Base-by-base conservation (phyloP, 1,140 invertebrate genomes). In the Babylonia areolata region DNA sequence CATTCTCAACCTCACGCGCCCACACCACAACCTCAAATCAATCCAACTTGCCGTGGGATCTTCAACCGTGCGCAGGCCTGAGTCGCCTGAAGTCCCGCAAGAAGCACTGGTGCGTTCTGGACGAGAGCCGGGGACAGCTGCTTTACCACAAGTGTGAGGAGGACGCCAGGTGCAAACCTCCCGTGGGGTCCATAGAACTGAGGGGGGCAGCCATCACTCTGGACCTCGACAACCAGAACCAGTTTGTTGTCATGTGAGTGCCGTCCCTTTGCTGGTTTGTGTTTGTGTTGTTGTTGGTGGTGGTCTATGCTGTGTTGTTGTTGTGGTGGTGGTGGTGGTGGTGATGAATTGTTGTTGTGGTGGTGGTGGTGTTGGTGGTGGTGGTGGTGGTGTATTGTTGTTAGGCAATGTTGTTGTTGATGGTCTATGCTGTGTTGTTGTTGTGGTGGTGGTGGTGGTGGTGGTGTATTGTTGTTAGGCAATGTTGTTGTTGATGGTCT, bases 221-320 rank as follows among this genome's bases (percentile, higher is more conserved):
- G 20, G 92, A 93, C 79, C 87, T 94, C 3, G 92, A 93, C 71
- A 91, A 92, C 39, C 89, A 91, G 12, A 94, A 94, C 87, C 94
- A 94, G 88, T 95, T 95, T 86, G 91, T 94, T 69, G 91, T 95
- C 39, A 91, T 93, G 94, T 95, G 89, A 92, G 93, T 92, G 46
- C 46, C 20, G 46, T 51, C 20, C 9, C 20, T 51, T 6, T 51
- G 6, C 9, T 51, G 6, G 46, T 64, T 64, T 12, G 15, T 64
- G 58, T 64, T 64, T 12, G 1, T 64, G 58, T 64, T 64, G 58
- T 64, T 64, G 58, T 64, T 64, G 58, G 9, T 64, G 58, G 9
- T 64, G 58, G 9, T 64, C 17, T 28, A n/a, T n/a, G n/a, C n/a
- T n/a, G n/a, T 64, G 58, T 64, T 64, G 58, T 64, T 64, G 58